Evolutionary conservation across 2,113 vertebrate species (phyloP), one percentile per base, ranked within the genome.

Genomic region (Pelecanoides urinatrix): DNA sequence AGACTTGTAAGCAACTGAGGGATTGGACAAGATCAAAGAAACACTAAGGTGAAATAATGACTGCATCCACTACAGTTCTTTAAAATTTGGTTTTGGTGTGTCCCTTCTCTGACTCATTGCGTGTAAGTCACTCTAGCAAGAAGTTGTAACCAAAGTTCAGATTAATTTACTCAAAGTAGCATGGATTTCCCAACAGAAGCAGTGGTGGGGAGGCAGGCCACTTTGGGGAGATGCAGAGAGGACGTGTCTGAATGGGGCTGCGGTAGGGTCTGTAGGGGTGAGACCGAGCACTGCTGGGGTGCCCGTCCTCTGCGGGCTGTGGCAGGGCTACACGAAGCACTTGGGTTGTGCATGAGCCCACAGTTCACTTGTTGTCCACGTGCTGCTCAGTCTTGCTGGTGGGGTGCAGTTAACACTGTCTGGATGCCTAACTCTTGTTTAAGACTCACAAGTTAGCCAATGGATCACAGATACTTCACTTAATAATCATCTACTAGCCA

Each of bases 121-220:
- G 8, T 7, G 2, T 11, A 40, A 68, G 20, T 27, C 25, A 36
- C 8, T 50, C 26, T 36, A 32, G 4, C 13, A 66, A 44, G 36
- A 65, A 47, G 71, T 9, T 38, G 4, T 27, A 49, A 36, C 9
- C 55, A 3, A 38, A 55, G 27, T 47, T 56, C 47, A 20, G 34
- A 18, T 29, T 21, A 29, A 15, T 2, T 30, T 30, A 15, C 8
- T 19, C 15, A 18, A 26, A 11, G 15, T 16, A 68, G 30, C 0
- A 2, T 4, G 52, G 10, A 9, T 50, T 50, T 61, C 17, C 42
- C 13, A 42, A 16, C 40, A 79, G 27, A 53, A 81, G 42, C 32
- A 5, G 23, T 23, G 22, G 3, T 0, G 1, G 34, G 32, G 17
- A n/a, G 3, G 5, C 22, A 47, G 30, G 26, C 7, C 13, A 5